phyloP scores from a whole-genome alignment of 2,113 vertebrate species.

The Emydocephalus ijimae region DNA sequence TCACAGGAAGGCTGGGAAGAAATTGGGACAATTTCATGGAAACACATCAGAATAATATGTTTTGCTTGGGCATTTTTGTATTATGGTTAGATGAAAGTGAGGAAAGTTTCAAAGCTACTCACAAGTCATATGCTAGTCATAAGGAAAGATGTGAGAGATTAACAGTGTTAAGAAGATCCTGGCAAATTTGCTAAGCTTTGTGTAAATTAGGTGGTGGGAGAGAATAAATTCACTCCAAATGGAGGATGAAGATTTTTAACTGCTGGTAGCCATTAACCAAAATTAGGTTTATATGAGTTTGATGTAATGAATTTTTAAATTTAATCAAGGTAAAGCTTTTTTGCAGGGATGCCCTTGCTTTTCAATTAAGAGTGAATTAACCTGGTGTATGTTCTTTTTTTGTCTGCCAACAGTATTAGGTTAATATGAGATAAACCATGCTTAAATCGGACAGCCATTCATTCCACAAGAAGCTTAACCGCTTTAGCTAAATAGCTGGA shows the following conservation, averaged over 20 bases:
- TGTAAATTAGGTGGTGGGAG: conserved; percentile 30
- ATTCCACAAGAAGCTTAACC: conserved; percentile 22
- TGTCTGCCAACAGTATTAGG: conserved; percentile 18
- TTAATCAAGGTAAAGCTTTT: not conserved
- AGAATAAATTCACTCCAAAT: not conserved
- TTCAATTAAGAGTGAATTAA: conserved; percentile 31
- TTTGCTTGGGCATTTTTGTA: not conserved
- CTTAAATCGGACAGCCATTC: conserved; percentile 16
- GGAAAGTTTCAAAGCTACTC: not conserved
- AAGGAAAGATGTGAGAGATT: conserved; percentile 33
- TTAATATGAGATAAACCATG: conserved; percentile 27
- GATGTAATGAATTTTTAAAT: not conserved
- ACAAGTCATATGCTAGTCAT: not conserved
- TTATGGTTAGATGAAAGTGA: not conserved
- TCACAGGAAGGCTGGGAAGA: not conserved
- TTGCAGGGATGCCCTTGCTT: conserved; percentile 13
- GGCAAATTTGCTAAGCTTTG: not conserved
- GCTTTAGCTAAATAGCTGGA: conserved; percentile 12
- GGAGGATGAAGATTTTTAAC: not conserved
- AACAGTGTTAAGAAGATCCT: not conserved
- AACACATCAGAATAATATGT: not conserved
- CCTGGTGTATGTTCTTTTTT: not conserved
- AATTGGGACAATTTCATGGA: not conserved
- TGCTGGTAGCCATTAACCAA: not conserved
- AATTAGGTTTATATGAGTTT: not conserved